A percentile compares a stretch with the other conserved stretches of the same genome.
Evolutionary conservation across 2,888 invertebrate genomes (phyloP).

Genomic region (Platycheirus rosarum): DNA sequence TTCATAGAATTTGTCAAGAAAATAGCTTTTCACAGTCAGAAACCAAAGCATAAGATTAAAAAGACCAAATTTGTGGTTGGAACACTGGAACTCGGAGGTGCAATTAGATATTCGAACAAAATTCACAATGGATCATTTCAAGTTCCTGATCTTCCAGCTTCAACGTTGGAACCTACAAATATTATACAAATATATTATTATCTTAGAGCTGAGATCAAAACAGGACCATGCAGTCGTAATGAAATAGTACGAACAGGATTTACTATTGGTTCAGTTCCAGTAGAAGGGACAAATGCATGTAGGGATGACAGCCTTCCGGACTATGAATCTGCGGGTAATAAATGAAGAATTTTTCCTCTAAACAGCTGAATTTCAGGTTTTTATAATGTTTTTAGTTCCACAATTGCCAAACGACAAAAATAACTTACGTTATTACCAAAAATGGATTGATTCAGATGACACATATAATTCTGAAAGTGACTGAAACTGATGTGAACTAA

Average conservation of each 20-base stretch:
- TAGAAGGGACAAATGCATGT: slow-evolving; percentile 27
- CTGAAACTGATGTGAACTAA: too few species aligned
- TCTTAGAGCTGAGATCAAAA: slow-evolving; percentile 46
- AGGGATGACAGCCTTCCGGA: too few species aligned
- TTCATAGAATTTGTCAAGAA: slow-evolving; percentile 66
- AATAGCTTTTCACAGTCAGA: slow-evolving; percentile 72
- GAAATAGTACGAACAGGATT: slow-evolving; percentile 52
- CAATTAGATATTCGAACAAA: slow-evolving; percentile 41
- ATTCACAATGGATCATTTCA: slow-evolving; percentile 40
- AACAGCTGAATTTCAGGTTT: too few species aligned
- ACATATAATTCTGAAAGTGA: too few species aligned
- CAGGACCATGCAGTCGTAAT: slow-evolving; percentile 36
- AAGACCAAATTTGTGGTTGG: slow-evolving; percentile 4
- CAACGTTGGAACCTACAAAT: slow-evolving; percentile 23
- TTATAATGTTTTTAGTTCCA: too few species aligned
- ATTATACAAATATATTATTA: slow-evolving; percentile 41
- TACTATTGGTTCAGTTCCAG: slow-evolving; percentile 77
- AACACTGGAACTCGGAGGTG: slow-evolving; percentile 14
- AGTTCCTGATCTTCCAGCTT: slow-evolving; percentile 42
- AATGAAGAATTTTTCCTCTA: too few species aligned
- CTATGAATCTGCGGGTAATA: too few species aligned
- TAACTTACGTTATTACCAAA: too few species aligned
- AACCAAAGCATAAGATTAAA: slow-evolving; percentile 68
- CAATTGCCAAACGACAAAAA: too few species aligned
- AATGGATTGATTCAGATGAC: too few species aligned